Evolutionary conservation across 1,140 invertebrate species (phyloP).

Genomic region (Watersipora subatra): DNA sequence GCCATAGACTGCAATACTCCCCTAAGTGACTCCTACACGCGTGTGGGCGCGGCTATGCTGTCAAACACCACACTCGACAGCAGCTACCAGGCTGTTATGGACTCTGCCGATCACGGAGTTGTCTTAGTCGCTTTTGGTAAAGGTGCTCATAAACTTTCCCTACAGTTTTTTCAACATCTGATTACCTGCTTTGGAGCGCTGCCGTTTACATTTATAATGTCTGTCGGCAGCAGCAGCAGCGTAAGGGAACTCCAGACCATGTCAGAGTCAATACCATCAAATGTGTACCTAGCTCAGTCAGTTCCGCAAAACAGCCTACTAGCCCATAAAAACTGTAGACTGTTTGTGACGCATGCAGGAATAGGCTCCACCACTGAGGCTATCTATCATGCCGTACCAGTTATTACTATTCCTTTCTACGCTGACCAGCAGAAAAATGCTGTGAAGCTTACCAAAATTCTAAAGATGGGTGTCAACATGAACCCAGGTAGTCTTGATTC

Average conservation of each 20-base stretch:
- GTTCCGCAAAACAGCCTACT: background rate
- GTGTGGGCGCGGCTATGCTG: background rate
- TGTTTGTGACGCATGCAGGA: background rate
- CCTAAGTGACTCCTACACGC: background rate
- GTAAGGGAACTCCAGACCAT: too few relatives aligned
- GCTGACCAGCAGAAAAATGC: background rate
- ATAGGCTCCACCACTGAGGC: background rate
- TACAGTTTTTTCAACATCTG: background rate
- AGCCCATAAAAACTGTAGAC: background rate
- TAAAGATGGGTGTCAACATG: background rate
- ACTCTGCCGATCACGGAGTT: background rate
- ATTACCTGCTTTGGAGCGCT: background rate
- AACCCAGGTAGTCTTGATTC: background rate
- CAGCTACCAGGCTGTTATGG: background rate
- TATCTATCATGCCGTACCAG: background rate
- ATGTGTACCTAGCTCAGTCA: background rate
- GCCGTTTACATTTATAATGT: background rate
- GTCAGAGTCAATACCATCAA: too few relatives aligned
- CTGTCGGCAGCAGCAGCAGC: background rate
- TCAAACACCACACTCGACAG: background rate
- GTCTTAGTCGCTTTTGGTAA: background rate
- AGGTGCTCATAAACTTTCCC: background rate
- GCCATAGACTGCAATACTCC: background rate
- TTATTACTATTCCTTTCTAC: background rate
- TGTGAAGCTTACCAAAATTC: background rate